Evolutionary conservation across 1,140 invertebrate species (phyloP), one percentile per base, ranked within the genome.

Genomic region (Leucophenga varia): DNA sequence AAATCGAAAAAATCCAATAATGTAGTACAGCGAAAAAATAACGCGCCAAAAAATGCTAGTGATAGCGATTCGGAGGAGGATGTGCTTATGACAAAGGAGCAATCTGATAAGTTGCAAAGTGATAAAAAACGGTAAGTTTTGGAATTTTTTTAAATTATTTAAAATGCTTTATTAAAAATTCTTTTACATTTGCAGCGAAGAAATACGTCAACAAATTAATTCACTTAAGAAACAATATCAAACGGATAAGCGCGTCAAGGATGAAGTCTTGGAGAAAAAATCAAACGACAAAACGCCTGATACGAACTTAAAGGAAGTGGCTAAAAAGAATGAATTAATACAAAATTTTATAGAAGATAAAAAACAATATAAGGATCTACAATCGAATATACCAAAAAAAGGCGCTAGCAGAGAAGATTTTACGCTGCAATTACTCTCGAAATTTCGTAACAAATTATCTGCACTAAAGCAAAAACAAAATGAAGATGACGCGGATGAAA

Each of bases 361-460:
- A 60, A 80, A 89, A 54, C 88, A 88, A 58, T 95, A 93, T 74
- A 88, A 84, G 77, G 78, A 80, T 51, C 78, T 82, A 49, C 81
- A 85, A 61, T 78, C 84, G 50, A 77, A 84, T 54, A 65, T 88
- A 37, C 80, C 84, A 3, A 85, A 86, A 56, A 91, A 90, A 72
- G 84, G 87, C 18, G 69, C 79, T n/a, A 78, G 77, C 2, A 80
- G 84, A 32, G 87, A 89, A 75, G 73, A 81, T 52, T 86, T 85
- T 54, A 95, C 93, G 0, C 74, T 94, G 35, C 77, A 84, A 25
- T 65, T 96, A 19, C 74, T 97, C 31, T 83, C 84, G 1, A 91
- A 91, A 74, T 97, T 98, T 64, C 86, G 87, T 71, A 83, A 78
- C 3, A 92, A 90, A 76, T 74, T 96, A 18, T 78, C 83, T 35